Base-by-base conservation (phyloP, 2,888 invertebrate genomes). In the Nemurella pictetii region DNA sequence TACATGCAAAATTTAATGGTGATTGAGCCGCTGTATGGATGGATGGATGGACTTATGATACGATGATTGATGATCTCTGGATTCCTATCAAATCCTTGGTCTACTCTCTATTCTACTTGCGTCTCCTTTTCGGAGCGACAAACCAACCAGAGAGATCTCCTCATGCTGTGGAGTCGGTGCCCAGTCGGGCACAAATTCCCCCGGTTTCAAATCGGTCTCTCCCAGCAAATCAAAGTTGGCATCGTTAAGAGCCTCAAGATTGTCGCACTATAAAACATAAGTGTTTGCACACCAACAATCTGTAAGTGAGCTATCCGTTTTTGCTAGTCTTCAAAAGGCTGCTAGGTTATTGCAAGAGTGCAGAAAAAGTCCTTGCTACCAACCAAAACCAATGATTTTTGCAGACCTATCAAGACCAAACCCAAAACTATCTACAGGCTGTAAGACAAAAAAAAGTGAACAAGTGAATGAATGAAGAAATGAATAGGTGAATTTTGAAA, bases 161-260 rank as follows among this genome's bases (percentile, higher is more conserved):
- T 86, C 86, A 82, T 84, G 84, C 75, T 74, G 85, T 32, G 83
- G 82, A 12, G 55, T 12, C 20, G 82, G 82, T 26, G 27, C 27
- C 82, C 82, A 82, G 72, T 82, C 82, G 20, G 55, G 55, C 26
- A 82, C 82, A 82, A 82, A 82, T 29, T 82, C 82, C 55, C 82
- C 82, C 12, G 82, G 82, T 72, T 82, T 82, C 82, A 82, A 82
- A 72, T 82, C 82, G 55, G 82, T 72, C 73, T 82, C 82, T 15
- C 82, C 82, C 25, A 55, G 82, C 82, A 82, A 82, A 82, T 82
- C 89, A 89, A 90, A 88, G 88, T 87, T 88, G 88, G 89, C 88
- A 87, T 90, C 90, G 89, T 89, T 89, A 88, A 90, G 88, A 87
- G 89, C 89, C 86, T 82, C 82, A 55, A 82, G 82, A 28, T 55